A percentile compares a stretch with the other conserved stretches of the same genome.
These are phyloP conservation scores for Nudaria mundana DNA, from an alignment of 2,888 invertebrate genomes.

Conservation along the genomic window DNA sequence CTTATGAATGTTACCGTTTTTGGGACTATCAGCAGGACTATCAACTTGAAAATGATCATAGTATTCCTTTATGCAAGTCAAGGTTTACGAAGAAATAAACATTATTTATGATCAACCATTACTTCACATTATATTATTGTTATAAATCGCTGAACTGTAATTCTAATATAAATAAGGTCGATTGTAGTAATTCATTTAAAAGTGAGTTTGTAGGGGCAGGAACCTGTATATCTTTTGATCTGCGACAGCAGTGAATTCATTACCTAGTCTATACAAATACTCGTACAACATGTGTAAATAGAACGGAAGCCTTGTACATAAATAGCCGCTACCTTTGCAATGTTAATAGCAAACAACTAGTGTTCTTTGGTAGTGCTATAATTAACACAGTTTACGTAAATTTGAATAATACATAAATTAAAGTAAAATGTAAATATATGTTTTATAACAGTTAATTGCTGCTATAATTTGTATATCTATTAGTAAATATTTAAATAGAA, in stretches of 20 bases:
- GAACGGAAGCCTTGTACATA: constrained; percentile 71
- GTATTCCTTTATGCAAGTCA: too few relatives aligned
- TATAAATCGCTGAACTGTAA: constrained; percentile 14
- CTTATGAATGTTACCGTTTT: too few relatives aligned
- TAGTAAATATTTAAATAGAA: too few relatives aligned
- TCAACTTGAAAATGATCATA: too few relatives aligned
- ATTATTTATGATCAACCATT: too few relatives aligned
- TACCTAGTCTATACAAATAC: constrained; percentile 43
- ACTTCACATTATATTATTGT: too few relatives aligned
- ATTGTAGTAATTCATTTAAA: constrained; percentile 22
- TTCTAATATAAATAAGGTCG: constrained; percentile 24
- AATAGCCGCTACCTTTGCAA: constrained; percentile 52
- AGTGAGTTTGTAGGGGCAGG: constrained; percentile 38
- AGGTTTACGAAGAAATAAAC: too few relatives aligned
- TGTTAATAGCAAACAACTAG: constrained; percentile 35
- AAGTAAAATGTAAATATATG: too few relatives aligned
- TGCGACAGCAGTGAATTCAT: constrained; percentile 71
- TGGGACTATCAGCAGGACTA: too few relatives aligned
- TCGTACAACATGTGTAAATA: constrained; percentile 67
- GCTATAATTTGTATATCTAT: too few relatives aligned
- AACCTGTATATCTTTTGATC: constrained; percentile 72
- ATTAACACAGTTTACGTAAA: constrained; percentile 27
- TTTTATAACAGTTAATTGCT: too few relatives aligned
- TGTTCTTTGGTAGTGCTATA: constrained; percentile 24
- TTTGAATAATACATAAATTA: constrained; percentile 23